These are phyloP conservation scores for Propithecus perrieri DNA, from an alignment of 2,797 vertebrate genomes.

Conservation along the genomic window DNA sequence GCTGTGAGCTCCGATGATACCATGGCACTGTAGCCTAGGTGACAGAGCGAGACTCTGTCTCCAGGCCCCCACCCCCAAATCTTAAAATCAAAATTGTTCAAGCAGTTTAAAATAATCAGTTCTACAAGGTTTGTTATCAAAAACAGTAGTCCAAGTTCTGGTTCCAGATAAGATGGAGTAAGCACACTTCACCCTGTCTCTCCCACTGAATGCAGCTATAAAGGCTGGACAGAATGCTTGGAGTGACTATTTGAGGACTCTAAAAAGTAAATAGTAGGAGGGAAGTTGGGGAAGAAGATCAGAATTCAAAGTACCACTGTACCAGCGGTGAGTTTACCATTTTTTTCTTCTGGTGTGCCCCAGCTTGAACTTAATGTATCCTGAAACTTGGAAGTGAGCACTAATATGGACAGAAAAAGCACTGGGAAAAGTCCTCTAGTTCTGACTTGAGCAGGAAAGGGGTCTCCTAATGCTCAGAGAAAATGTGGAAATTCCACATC, in stretches of 20 bases:
- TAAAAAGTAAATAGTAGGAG: conserved; percentile 72
- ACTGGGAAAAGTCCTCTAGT: conserved; percentile 16
- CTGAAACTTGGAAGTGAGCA: conserved; percentile 52
- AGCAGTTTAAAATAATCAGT: conserved; percentile 40
- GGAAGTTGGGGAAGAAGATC: conserved; percentile 71
- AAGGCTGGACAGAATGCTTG: conserved; percentile 71
- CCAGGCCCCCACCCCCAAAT: too few species aligned
- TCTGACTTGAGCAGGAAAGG: not conserved
- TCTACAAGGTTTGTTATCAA: conserved; percentile 48
- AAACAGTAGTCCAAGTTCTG: conserved; percentile 64
- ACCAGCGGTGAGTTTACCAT: conserved; percentile 63
- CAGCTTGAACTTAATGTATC: conserved; percentile 52
- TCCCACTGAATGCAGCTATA: conserved; percentile 71
- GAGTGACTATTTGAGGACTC: conserved; percentile 72
- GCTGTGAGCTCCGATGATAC: too few species aligned
- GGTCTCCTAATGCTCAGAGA: conserved; percentile 24
- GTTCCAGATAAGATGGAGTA: conserved; percentile 67
- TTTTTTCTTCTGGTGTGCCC: conserved; percentile 62
- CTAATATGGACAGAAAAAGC: conserved; percentile 48
- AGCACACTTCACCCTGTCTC: conserved; percentile 71
- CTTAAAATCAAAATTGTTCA: conserved; percentile 4
- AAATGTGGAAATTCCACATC: not conserved
- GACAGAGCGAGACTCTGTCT: too few species aligned
- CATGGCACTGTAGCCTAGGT: too few species aligned
- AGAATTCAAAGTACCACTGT: conserved; percentile 72